Evolutionary conservation across 2,888 invertebrate genomes (phyloP), one percentile per base, ranked within the genome.

Genomic region (Lacanobia wlatinum): DNA sequence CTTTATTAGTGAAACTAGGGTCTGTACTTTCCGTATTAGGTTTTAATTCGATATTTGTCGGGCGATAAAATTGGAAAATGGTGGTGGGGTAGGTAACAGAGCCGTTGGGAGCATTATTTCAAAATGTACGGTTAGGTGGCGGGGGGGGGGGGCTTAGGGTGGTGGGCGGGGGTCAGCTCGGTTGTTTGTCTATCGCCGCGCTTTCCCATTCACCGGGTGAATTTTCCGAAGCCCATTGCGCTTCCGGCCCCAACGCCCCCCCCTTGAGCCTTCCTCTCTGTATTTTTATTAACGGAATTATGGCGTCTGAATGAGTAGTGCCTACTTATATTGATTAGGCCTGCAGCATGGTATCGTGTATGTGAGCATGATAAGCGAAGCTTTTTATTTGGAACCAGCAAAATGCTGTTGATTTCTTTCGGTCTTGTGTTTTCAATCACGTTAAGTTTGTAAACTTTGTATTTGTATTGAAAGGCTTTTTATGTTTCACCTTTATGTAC

Each of bases 231-330:
- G 95, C 94, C 94, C 94, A 93, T 92, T 92, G 93, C 94, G 91
- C 92, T 92, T 92, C 92, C 92, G 88, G 84, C 89, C 91, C 93
- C 89, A 84, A 88, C 87, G 76, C 8, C 18, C 87, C 90, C 91
- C 90, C 89, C 86, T 88, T 88, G 88, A 90, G 91, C 91, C 90
- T 90, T 89, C 90, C 93, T 92, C 92, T 90, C 92, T 93, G 93
- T 95, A 93, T 95, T 95, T 96, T 96, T 95, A 96, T 91, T 95
- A 95, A 95, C 92, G 91, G 95, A 94, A 96, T 96, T 95, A 95
- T 94, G 91, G 92, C 92, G 92, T 94, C 92, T 93, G 94, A 93
- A 94, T 95, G 91, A 92, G 91, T 91, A 90, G 88, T 91, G 90
- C 92, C 91, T 95, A 93, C 93, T 95, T 94, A 94, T 94, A 95